Evolutionary conservation across 1,140 invertebrate genomes (phyloP), one percentile per base, ranked within the genome.

Genomic region (Orussus abietinus): DNA sequence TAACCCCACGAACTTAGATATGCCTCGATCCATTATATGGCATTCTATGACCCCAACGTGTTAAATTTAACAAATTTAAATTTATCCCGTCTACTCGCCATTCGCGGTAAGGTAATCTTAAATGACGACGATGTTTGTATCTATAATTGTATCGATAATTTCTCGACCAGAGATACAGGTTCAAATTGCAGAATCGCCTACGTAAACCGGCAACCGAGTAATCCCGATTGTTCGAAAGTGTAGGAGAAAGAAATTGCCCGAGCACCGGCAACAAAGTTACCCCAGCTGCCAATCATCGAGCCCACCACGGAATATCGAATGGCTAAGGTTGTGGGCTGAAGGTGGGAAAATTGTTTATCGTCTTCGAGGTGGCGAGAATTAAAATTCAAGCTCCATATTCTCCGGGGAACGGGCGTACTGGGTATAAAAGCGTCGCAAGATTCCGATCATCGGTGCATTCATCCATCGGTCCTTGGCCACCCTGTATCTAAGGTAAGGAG

Each of bases 271-370:
- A 58, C 51, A 21, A 19, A 17, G 18, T 58, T 57, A 57, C 22
- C 18, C 25, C 11, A 45, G 7, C 44, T 57, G 55, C 40, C 55
- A 57, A 58, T 58, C 55, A 51, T 51, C 20, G 5, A 32, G 19
- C 44, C 35, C 38, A 33, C 29, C 22, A 13, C 7, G 34, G 51
- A 58, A 57, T 58, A 57, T 48, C 47, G 51, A 57, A 18, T 10
- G 25, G 13, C n/a, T 12, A 11, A 11, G 11, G 30, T 34, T 20
- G 19, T 25, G 33, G 12, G 21, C 10, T 14, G 10, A 7, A 14
- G 40, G 7, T 11, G 38, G 40, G 51, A 44, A 58, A 57, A 57
- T 54, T 47, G 43, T 57, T 58, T 54, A 54, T 57, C 51, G 32
- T 11, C 12, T 11, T 14, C 13, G 14, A 20, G 28, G 29, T 3